phyloP scores from a whole-genome alignment of 2,113 vertebrate species.

The Laterallus jamaicensis region DNA sequence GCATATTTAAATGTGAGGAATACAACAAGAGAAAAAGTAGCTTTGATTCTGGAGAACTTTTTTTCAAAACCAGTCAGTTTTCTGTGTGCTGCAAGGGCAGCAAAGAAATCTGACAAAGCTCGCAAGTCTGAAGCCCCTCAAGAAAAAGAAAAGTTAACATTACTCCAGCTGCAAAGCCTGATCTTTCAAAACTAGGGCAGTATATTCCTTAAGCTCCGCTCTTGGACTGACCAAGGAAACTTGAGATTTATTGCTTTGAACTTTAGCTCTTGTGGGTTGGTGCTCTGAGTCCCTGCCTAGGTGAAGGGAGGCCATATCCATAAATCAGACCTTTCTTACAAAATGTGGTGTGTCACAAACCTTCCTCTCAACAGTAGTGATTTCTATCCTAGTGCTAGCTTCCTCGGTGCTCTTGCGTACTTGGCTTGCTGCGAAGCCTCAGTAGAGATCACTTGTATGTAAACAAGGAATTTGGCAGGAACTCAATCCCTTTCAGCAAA shows the following conservation, averaged over 20 bases:
- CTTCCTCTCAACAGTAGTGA: neutral
- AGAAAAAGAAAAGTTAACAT: neutral
- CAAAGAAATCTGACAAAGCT: neutral
- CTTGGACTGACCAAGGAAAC: conserved; percentile 27
- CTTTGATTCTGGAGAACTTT: neutral
- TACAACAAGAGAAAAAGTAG: neutral
- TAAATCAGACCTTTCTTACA: conserved; percentile 1
- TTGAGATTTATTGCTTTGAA: conserved; percentile 64
- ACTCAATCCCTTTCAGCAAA: conserved; percentile 21
- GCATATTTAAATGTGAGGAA: neutral
- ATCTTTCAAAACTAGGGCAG: conserved; percentile 30
- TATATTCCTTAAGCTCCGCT: conserved; percentile 3
- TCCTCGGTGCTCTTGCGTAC: neutral
- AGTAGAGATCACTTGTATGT: neutral
- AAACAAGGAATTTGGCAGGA: conserved; percentile 57
- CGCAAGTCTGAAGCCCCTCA: neutral
- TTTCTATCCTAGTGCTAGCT: neutral
- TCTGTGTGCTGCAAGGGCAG: neutral
- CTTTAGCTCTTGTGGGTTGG: conserved; percentile 11
- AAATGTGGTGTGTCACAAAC: neutral
- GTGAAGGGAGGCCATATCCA: conserved; percentile 15
- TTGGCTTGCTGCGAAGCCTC: neutral
- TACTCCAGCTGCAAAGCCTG: conserved; percentile 39
- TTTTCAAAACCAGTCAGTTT: neutral
- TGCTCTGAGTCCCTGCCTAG: conserved; percentile 36